Conservation (phyloP, 2,797 vertebrate species). For the Hoplostethus mediterraneus region DNA sequence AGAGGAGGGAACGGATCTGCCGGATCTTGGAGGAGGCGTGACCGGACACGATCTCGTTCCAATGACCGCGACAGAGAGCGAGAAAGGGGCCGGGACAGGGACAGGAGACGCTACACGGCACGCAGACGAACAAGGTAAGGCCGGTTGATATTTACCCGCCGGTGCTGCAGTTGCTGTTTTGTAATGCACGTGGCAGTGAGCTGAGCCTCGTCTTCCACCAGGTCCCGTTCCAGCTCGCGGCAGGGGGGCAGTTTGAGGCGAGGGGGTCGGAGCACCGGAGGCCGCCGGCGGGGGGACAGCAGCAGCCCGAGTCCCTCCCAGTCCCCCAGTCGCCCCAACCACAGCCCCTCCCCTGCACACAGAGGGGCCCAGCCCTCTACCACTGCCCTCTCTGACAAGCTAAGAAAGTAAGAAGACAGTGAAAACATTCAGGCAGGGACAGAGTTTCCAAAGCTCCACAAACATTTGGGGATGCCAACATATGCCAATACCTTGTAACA, state of each 20-base stretch:
- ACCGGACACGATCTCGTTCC: slow-evolving; percentile 86
- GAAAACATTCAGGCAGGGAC: not conserved
- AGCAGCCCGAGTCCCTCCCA: slow-evolving; percentile 86
- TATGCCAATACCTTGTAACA: too few species aligned
- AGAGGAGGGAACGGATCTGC: slow-evolving; percentile 74
- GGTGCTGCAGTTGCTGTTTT: not conserved
- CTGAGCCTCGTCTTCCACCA: not conserved
- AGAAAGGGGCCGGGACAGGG: slow-evolving; percentile 51
- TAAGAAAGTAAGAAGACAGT: slow-evolving; percentile 93
- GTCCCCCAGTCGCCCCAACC: slow-evolving; percentile 79
- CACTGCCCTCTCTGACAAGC: slow-evolving; percentile 89
- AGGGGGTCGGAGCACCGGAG: slow-evolving; percentile 80
- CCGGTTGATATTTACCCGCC: too few species aligned
- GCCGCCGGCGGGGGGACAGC: slow-evolving; percentile 84
- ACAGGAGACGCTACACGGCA: slow-evolving; percentile 78
- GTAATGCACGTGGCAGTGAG: not conserved
- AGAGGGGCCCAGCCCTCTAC: slow-evolving; percentile 80
- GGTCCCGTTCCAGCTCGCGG: slow-evolving; percentile 87
- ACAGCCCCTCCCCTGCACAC: slow-evolving; percentile 86
- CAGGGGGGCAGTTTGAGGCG: slow-evolving; percentile 86
- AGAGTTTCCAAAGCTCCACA: not conserved
- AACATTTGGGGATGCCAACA: not conserved
- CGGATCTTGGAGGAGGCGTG: slow-evolving; percentile 81
- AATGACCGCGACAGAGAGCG: slow-evolving; percentile 74
- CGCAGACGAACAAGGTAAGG: slow-evolving; percentile 88